These are phyloP conservation scores for Tarsius wallacei DNA, from an alignment of 2,797 vertebrate species.

Conservation along the genomic window DNA sequence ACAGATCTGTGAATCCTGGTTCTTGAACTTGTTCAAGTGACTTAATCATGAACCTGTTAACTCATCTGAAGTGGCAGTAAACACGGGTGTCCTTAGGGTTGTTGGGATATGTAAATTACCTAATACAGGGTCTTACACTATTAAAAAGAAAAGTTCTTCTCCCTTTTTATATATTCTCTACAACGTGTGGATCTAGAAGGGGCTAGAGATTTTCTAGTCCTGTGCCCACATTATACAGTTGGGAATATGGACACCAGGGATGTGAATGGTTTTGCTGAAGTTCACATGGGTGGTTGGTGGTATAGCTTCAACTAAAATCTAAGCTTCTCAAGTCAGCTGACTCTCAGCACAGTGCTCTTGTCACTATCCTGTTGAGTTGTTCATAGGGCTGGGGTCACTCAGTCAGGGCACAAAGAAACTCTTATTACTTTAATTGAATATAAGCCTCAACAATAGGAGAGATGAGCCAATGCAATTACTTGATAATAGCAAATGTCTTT, in stretches of 20 bases:
- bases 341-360: background rate
- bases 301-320: background rate
- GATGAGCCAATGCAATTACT: conserved; percentile 54
- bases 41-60: background rate
- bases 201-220: background rate
- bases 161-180: background rate
- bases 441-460: background rate
- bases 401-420: conserved; percentile 42
- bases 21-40: background rate
- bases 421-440: conserved; percentile 45
- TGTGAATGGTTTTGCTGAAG: background rate
- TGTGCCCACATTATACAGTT: no score
- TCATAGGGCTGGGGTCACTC: background rate
- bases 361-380: background rate
- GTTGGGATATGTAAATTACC: background rate
- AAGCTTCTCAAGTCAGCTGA: background rate
- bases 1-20: background rate
- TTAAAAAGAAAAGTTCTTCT: background rate
- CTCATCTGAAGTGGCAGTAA: background rate
- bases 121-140: background rate
- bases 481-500: conserved; percentile 42
- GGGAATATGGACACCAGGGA: background rate
- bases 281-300: background rate
- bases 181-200: background rate
- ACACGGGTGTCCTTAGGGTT: background rate